These are phyloP conservation scores for Ctena decussata DNA, from an alignment of 2,888 invertebrate genomes.

Conservation along the genomic window DNA sequence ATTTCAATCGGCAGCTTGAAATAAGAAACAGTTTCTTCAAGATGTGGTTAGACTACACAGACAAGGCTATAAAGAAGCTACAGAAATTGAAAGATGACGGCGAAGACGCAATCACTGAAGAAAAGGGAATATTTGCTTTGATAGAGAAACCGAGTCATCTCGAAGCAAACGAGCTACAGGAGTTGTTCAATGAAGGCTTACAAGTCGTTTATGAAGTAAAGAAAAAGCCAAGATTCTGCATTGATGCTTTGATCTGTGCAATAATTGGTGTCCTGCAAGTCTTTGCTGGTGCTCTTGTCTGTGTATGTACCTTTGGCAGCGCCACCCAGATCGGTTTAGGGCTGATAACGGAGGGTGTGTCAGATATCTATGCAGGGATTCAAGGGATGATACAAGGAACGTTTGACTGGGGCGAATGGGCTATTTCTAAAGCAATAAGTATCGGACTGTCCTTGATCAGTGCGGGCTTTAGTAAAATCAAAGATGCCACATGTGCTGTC, in stretches of 20 bases:
- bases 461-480: background rate
- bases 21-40: constrained; percentile 2
- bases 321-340: background rate
- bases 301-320: background rate
- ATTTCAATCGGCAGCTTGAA: background rate
- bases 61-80: background rate
- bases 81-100: background rate
- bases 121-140: constrained; percentile 3
- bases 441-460: constrained; percentile 10
- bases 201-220: background rate
- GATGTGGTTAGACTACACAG: background rate
- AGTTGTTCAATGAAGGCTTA: background rate
- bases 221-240: constrained; percentile 7
- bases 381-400: background rate
- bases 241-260: background rate
- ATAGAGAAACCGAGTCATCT: background rate
- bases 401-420: constrained; percentile 17
- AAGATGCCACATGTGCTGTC: background rate
- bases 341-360: background rate
- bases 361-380: background rate
- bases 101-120: background rate
- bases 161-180: background rate
- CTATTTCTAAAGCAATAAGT: constrained; percentile 11
- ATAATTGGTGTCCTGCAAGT: background rate
- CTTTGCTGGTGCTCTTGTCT: background rate